Base-by-base conservation (phyloP, 2,888 invertebrate species). In the Mystacides longicornis region DNA sequence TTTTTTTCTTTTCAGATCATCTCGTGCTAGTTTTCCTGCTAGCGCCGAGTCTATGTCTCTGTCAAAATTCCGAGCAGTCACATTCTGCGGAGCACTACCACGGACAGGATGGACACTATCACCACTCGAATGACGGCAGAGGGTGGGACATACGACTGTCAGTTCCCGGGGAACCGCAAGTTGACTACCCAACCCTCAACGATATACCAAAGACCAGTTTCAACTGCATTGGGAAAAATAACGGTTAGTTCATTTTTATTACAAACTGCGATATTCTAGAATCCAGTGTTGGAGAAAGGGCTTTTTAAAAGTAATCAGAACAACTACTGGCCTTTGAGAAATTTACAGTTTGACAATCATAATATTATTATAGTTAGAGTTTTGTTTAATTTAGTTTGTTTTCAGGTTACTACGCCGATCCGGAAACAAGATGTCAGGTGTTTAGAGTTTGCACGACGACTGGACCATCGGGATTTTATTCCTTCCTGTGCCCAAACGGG, bases 401-500 rank as follows among this genome's bases (percentile, higher is more conserved):
- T 73, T 53, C 72, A 82, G 83, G 83, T 43, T 83, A 83, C 65
- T 84, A 83, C 63, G 82, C 83, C n/a, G 83, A 84, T 64, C 67
- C 75, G 48, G 81, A 80, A 66, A 74, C 82, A 2, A 79, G 81
- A 23, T 85, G 85, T 62, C 85, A 85, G 68, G 80, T 80, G 7
- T 85, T 85, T 64, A 77, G 83, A 68, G 78, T 85, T 1, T 85
- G 85, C 65, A 81, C 81, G 45, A 68, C 66, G 49, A 69, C 78
- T n/a, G 77, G 77, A 46, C 70, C 76, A 1, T 73, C 70, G 60
- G 76, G 76, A 11, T 80, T 79, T 56, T 81, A 81, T 56, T 82
- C 82, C 1, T 83, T 84, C 65, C 73, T 85, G 3, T 85, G 84
- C 61, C 84, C 84, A 3, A 81, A 84, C 63, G 85, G 85, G 56